A percentile compares a stretch with the other conserved stretches of the same genome.
Evolutionary conservation across 2,888 invertebrate species (phyloP).

Genomic region (Chymomyza fuscimana): DNA sequence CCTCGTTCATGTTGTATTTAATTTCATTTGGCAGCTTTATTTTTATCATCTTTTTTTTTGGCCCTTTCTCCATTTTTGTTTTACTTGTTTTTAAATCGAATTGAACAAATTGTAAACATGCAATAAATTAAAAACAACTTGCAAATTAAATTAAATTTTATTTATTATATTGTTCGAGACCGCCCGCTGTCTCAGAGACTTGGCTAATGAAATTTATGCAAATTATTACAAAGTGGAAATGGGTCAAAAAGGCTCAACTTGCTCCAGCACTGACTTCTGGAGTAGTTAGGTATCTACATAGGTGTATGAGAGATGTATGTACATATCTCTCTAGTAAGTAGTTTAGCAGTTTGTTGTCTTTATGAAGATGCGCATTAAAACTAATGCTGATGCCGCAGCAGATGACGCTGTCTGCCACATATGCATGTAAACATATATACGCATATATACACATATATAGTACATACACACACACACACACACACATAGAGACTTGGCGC

Average conservation of each 20-base stretch:
- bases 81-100: slow-evolving; percentile 59
- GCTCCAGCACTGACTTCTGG: slow-evolving; percentile 7
- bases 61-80: background rate
- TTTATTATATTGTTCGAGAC: slow-evolving; percentile 18
- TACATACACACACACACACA: background rate
- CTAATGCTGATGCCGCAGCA: slow-evolving; percentile 64
- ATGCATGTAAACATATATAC: background rate
- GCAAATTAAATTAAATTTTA: slow-evolving; percentile 70
- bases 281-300: background rate
- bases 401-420: slow-evolving; percentile 37
- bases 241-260: slow-evolving; percentile 16
- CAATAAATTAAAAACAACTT: slow-evolving; percentile 69
- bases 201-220: slow-evolving; percentile 72
- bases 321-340: background rate
- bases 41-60: background rate
- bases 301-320: background rate
- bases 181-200: slow-evolving; percentile 41
- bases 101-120: slow-evolving; percentile 74
- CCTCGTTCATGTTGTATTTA: slow-evolving; percentile 55
- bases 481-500: background rate
- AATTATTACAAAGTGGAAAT: slow-evolving; percentile 56
- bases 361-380: slow-evolving; percentile 63
- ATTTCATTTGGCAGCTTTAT: slow-evolving; percentile 64
- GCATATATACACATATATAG: no score
- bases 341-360: slow-evolving; percentile 65